phyloP scores from a whole-genome alignment of 2,888 invertebrate species.

The Cotesia congregata region DNA sequence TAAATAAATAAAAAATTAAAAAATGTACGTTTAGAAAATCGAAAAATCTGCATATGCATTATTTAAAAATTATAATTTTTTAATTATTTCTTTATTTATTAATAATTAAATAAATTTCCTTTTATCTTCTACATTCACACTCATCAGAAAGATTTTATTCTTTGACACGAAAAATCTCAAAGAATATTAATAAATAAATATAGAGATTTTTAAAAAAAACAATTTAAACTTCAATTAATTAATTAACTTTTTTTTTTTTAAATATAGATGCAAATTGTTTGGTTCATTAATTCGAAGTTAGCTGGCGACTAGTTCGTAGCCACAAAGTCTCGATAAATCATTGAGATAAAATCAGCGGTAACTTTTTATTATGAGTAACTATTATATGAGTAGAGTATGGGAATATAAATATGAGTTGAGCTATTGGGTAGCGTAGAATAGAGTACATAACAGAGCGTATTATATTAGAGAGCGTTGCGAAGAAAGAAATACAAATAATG shows the following conservation, averaged over 20 bases:
- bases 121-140: too few relatives aligned
- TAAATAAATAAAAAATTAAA: too few relatives aligned
- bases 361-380: background rate
- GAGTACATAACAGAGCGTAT: background rate
- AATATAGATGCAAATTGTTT: slow-evolving; percentile 37
- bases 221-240: background rate
- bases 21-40: too few relatives aligned
- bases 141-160: too few relatives aligned
- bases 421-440: background rate
- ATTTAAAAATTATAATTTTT: too few relatives aligned
- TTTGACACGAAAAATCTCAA: too few relatives aligned
- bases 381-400: slow-evolving; percentile 8
- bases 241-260: background rate
- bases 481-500: background rate
- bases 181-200: too few relatives aligned
- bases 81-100: too few relatives aligned
- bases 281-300: slow-evolving; percentile 35
- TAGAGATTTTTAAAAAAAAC: too few relatives aligned
- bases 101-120: too few relatives aligned
- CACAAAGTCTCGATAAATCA: slow-evolving; percentile 56
- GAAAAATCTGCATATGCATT: too few relatives aligned
- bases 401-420: slow-evolving; percentile 12
- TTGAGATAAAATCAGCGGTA: slow-evolving; percentile 36
- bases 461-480: background rate
- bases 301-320: slow-evolving; percentile 30